Conservation (phyloP, 2,888 invertebrate species). For the Agriopis aurantiaria region DNA sequence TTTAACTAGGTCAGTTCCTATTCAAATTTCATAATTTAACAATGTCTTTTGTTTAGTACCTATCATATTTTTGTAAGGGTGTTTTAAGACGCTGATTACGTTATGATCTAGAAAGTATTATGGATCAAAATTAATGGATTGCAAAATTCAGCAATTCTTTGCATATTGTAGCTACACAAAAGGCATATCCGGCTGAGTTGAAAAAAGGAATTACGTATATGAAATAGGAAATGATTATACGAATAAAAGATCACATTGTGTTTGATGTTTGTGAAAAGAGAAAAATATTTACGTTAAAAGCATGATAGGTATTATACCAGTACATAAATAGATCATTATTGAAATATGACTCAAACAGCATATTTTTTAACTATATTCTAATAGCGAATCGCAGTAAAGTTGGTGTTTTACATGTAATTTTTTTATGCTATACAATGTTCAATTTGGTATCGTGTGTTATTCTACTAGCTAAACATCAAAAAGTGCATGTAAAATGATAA, state of each 20-base stretch:
- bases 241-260: conserved; percentile 56
- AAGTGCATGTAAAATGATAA: conserved; percentile 24
- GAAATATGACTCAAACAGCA: neutral
- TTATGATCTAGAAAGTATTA: neutral
- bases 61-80: neutral
- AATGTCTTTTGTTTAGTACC: neutral
- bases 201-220: conserved; percentile 34
- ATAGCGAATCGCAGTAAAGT: conserved; percentile 2
- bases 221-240: conserved; percentile 27
- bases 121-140: conserved; percentile 6
- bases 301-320: conserved; percentile 41
- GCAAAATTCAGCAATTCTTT: conserved; percentile 22
- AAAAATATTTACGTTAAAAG: conserved; percentile 62
- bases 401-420: neutral
- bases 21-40: neutral
- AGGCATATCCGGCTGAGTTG: conserved; percentile 58
- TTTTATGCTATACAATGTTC: conserved; percentile 6
- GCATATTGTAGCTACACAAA: conserved; percentile 41
- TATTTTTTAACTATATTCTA: neutral
- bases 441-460: conserved; percentile 20
- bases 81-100: neutral
- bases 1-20: neutral
- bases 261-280: conserved; percentile 86
- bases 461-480: conserved; percentile 27
- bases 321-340: neutral